Evolutionary conservation across 1,140 invertebrate species (phyloP), one percentile per base, ranked within the genome.

Genomic region (Leptinotarsa defecta): DNA sequence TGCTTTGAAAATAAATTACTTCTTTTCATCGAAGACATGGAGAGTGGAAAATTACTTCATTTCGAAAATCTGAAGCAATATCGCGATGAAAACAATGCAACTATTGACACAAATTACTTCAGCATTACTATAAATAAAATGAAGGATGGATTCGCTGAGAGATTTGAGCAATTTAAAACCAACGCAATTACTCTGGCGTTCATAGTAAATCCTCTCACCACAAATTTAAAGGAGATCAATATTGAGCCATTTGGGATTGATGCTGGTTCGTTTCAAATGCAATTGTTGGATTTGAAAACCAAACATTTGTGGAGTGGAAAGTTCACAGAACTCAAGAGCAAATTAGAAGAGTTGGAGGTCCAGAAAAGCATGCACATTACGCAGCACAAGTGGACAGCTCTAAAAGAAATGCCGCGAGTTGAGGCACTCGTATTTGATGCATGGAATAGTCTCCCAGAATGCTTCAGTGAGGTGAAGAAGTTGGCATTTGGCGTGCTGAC

Each of bases 1-100:
- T 79, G 20, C n/a, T 81, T 87, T 80, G 74, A 86, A 84, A 75
- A 80, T 22, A 75, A 79, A 80, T 71, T 74, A 71, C 6, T 61
- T 77, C 77, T 76, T 77, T 76, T 76, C 27, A 74, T 61, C n/a
- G 11, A 27, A 27, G 27, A 27, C 27, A 27, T 27, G 27, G 27
- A 27, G 27, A 27, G 27, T 27, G 27, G 27, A 69, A 78, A 24
- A 67, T 76, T 78, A 65, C 34, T 27, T 27, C 27, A 27, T 27
- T 27, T 27, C 27, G 27, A 68, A 76, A 67, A 13, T 63, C 62
- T 75, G 48, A 48, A 67, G 74, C 17, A 79, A 74, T 71, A 78
- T 78, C 74, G 67, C 74, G n/a, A 78, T 57, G 68, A 77, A 78
- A 80, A 20, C 65, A 78, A 74, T 68, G 34, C 72, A 27, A 24